Conservation (phyloP, 35 echinoderm and acorn worm species). For the Ptychodera flava region DNA sequence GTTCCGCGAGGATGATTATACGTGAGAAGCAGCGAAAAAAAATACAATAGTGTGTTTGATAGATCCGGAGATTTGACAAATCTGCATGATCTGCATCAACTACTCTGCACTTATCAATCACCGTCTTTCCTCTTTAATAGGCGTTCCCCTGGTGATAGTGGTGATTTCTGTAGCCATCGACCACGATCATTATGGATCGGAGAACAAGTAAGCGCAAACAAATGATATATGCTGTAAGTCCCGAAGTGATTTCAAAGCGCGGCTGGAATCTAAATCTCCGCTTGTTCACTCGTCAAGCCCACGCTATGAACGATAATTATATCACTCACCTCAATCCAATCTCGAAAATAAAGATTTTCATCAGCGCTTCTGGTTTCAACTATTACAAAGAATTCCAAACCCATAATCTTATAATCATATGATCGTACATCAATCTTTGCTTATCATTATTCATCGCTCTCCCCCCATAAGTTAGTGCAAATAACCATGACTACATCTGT, state of each 20-base stretch:
- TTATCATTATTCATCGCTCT: neutral
- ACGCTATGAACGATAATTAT: neutral
- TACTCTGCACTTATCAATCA: too few species aligned
- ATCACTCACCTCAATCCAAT: neutral
- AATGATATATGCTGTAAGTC: neutral
- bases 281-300: neutral
- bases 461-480: neutral
- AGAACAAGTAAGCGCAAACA: constrained; percentile 29
- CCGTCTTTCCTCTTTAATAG: constrained; percentile 27
- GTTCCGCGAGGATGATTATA: too few species aligned
- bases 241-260: neutral
- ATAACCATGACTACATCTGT: neutral
- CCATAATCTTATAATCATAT: neutral
- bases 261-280: neutral
- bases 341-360: too few species aligned
- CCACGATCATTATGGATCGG: constrained; percentile 42
- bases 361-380: too few species aligned
- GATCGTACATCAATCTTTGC: neutral
- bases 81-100: too few species aligned
- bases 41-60: too few species aligned
- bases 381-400: too few species aligned
- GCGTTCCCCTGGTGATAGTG: constrained; percentile 39
- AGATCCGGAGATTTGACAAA: too few species aligned
- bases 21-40: too few species aligned
- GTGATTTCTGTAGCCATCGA: constrained; percentile 28